A percentile compares a stretch with the other conserved stretches of the same genome.
These are phyloP conservation scores for Bursaphelenchus okinawaensis DNA, from an alignment of 2,888 invertebrate genomes.

Conservation along the genomic window DNA sequence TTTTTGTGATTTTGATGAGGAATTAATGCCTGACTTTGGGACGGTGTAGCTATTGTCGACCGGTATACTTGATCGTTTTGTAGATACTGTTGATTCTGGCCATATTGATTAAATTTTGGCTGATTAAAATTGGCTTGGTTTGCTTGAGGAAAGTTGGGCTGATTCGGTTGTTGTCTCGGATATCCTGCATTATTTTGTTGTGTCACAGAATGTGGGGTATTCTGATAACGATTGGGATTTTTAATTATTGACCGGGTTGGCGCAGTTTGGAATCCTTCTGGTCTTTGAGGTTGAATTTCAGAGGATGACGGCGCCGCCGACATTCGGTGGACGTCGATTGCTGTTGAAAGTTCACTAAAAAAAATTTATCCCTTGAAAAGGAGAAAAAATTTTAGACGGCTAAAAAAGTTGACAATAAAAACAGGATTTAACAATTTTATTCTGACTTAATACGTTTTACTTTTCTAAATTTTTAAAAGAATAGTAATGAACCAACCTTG, in stretches of 20 bases:
- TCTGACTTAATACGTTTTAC: no score
- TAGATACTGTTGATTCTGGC: neutral
- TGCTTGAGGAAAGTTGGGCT: no score
- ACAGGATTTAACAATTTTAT: no score
- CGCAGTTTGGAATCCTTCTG: neutral
- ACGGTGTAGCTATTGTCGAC: constrained; percentile 1
- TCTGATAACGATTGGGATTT: constrained; percentile 4
- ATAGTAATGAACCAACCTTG: no score
- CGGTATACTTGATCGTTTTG: neutral
- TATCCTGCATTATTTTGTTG: no score
- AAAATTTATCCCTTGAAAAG: neutral
- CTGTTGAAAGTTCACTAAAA: neutral
- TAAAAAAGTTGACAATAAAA: no score
- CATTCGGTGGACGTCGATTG: neutral
- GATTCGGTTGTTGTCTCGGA: no score
- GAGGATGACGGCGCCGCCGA: neutral
- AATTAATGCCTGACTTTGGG: neutral
- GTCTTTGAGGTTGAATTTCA: neutral
- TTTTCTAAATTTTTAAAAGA: no score
- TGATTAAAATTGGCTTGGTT: no score
- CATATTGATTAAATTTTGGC: no score
- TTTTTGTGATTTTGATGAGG: constrained; percentile 4
- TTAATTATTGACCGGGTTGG: constrained; percentile 7
- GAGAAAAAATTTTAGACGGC: no score
- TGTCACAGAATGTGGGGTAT: no score